Evolutionary conservation across 2,113 vertebrate genomes (phyloP).

Genomic region (Chaetodon auriga): DNA sequence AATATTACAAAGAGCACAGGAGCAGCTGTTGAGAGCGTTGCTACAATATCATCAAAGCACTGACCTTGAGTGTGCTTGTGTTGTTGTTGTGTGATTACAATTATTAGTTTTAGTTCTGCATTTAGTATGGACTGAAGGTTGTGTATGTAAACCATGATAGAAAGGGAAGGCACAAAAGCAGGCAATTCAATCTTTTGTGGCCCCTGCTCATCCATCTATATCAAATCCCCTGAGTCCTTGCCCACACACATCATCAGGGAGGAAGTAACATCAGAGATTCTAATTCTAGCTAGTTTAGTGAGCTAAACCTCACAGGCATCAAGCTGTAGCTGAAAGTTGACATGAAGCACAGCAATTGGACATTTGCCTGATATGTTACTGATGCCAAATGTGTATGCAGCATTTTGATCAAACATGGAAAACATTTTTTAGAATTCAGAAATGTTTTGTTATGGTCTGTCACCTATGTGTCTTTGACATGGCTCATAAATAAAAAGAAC

Average conservation of each 20-base stretch:
- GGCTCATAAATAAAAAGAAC: neutral
- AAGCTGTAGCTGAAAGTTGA: slow-evolving; percentile 14
- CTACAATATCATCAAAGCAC: slow-evolving; percentile 64
- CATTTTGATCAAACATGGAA: neutral
- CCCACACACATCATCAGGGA: slow-evolving; percentile 25
- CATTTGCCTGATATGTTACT: neutral
- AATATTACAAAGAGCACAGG: slow-evolving; percentile 72
- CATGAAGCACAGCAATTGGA: neutral
- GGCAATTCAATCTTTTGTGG: slow-evolving; percentile 19
- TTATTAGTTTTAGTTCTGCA: slow-evolving; percentile 51
- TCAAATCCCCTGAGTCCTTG: neutral
- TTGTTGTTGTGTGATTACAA: slow-evolving; percentile 60
- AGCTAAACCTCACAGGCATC: slow-evolving; percentile 16
- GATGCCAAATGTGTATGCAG: neutral
- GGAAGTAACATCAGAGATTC: slow-evolving; percentile 25
- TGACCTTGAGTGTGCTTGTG: slow-evolving; percentile 64
- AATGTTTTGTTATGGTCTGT: neutral
- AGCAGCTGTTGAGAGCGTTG: slow-evolving; percentile 64
- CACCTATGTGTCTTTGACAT: neutral
- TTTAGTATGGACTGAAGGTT: slow-evolving; percentile 41
- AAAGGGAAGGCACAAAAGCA: neutral
- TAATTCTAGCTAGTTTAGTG: slow-evolving; percentile 21
- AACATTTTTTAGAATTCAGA: neutral
- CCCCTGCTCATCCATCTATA: neutral
- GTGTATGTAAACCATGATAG: slow-evolving; percentile 17